phyloP scores from a whole-genome alignment of 2,113 vertebrate genomes.

The Piaya cayana region DNA sequence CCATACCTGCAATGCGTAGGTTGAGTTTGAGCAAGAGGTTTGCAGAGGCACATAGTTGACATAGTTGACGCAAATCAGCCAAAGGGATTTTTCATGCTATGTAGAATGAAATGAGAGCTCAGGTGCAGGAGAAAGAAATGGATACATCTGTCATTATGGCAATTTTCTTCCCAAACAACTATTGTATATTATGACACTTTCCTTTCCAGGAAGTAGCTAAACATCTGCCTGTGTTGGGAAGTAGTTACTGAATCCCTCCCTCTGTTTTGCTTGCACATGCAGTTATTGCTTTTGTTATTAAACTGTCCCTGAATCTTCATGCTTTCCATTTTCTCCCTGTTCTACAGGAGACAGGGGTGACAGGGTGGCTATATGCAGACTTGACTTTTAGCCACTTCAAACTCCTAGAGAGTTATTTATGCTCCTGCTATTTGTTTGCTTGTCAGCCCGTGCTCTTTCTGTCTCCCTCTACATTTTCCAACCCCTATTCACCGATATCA shows the following conservation, averaged over 20 bases:
- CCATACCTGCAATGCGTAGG: rapidly evolving
- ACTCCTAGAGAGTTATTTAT: neutral
- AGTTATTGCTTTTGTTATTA: neutral
- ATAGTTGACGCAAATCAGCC: neutral
- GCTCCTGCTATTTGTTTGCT: neutral
- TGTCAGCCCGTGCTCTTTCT: neutral
- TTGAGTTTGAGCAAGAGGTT: neutral
- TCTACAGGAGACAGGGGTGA: rapidly evolving
- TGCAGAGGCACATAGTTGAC: rapidly evolving
- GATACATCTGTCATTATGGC: neutral
- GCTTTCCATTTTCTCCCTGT: neutral
- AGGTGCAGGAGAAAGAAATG: neutral
- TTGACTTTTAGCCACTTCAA: neutral
- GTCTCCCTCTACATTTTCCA: neutral
- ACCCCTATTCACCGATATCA: neutral
- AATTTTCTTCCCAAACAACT: neutral
- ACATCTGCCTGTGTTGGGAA: neutral
- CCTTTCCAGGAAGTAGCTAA: neutral
- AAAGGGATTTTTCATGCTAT: too few species aligned
- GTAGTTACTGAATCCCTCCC: neutral
- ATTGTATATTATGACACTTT: neutral
- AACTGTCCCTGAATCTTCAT: neutral
- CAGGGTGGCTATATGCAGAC: rapidly evolving
- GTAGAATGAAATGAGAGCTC: neutral
- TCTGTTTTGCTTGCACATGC: neutral